Base-by-base conservation (phyloP, 2,888 invertebrate genomes). In the Altica lythri region DNA sequence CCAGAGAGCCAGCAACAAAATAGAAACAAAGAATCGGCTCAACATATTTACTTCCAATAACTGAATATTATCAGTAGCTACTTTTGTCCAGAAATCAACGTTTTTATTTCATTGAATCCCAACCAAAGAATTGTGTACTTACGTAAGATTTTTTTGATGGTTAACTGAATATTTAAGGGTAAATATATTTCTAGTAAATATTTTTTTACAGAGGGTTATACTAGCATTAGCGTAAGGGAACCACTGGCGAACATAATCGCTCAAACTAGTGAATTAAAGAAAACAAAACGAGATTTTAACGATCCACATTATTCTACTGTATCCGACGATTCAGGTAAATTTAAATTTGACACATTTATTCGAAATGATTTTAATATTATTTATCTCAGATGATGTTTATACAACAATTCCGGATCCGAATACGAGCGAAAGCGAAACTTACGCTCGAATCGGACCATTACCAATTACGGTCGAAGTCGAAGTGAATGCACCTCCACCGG, bases 181-280 rank as follows among this genome's bases (percentile, higher is more conserved):
- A n/a, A n/a, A n/a, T n/a, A n/a, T n/a, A n/a, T n/a, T n/a, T n/a
- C n/a, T n/a, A n/a, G n/a, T n/a, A n/a, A n/a, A n/a, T n/a, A n/a
- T n/a, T n/a, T n/a, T n/a, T n/a, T 76, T 79, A 18, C 77, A 91
- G 92, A 92, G 80, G 93, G 93, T 37, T 94, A 94, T 73, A 93
- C 93, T 0, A 92, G 92, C 71, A 93, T 93, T 64, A 93, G 92
- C 61, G 94, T 94, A 1, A 81, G 93, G 12, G 93, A 93, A 74
- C 94, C 94, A 1, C 77, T 94, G 57, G 90, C 92, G 2, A 86
- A 86, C 70, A 86, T 89, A 60, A 83, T 88, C 62, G 86, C 85
- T 42, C 84, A 85, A 73, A 85, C 86, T 0, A 78, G 79, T 57
- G 77, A 78, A 45, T 70, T 73, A 57, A 70, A 64, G 40, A 80